Base-by-base conservation (phyloP, 2,113 vertebrate species). In the Cyprinodon brontotheroides region DNA sequence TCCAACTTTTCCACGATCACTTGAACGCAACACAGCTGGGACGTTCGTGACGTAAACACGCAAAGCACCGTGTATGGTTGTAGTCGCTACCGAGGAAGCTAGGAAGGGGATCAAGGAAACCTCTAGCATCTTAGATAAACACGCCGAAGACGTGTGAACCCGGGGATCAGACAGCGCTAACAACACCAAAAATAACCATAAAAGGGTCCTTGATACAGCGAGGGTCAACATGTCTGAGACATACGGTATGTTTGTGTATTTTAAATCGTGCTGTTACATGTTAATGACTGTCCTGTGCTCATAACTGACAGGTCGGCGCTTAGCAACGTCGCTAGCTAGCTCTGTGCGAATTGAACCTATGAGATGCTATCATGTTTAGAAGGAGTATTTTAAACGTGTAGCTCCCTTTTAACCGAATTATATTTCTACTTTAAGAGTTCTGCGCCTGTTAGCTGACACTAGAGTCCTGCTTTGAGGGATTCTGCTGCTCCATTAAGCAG, bases 151-250 rank as follows among this genome's bases (percentile, higher is more conserved):
- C 77, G 79, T 88, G 84, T 85, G 76, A 72, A 70, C 65, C 48
- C 71, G 43, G 74, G 65, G 61, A 74, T 15, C 48, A 15, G 8
- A 62, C 73, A 68, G 75, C 78, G 72, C 80, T 64, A 62, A 81
- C 61, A 39, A 17, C 9, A 67, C 70, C 75, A 47, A 74, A 57
- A 71, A 77, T 61, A 70, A 36, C 62, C 61, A 41, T 43, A 14
- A 69, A 68, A 61, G 80, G 65, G 22, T 78, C 61, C 74, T 86
- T 67, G 77, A 70, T 10, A 68, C 81, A 72, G 78, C 73, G 86
- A 88, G 83, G 86, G 86, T 79, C 91, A 87, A 90, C 92, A 95
- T 95, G 94, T 95, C 94, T 76, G 94, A 95, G 92, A 95, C 94
- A 73, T 95, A 95, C 93, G 94, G 94, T 95, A 94, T 36, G 90